Percentiles rank a stretch among this genome's conserved stretches.
Conservation (phyloP, 2,888 invertebrate genomes). For the Malacosoma neustria region DNA sequence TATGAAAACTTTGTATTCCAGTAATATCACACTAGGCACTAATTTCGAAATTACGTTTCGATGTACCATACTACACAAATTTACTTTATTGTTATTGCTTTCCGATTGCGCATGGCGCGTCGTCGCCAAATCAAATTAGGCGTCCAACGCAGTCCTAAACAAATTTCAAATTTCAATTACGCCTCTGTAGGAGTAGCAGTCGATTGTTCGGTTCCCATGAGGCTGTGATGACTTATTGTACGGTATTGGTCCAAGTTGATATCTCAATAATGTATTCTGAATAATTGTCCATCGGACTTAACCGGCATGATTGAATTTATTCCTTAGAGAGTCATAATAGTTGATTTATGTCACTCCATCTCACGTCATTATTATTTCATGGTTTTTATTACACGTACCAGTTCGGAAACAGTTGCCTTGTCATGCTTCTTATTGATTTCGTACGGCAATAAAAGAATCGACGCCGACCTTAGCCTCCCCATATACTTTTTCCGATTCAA, state of each 20-base stretch:
- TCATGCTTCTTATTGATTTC: constrained; percentile 64
- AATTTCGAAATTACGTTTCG: too few relatives aligned
- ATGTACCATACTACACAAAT: too few relatives aligned
- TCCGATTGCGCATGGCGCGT: constrained; percentile 48
- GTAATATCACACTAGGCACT: too few relatives aligned
- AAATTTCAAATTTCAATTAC: constrained; percentile 74
- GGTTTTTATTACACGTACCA: constrained; percentile 30
- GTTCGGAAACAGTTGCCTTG: constrained; percentile 34
- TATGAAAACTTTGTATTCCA: too few relatives aligned
- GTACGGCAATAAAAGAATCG: constrained; percentile 64
- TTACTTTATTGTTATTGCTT: constrained; percentile 54
- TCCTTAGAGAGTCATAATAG: constrained; percentile 35
- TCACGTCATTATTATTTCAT: constrained; percentile 30
- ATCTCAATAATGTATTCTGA: constrained; percentile 60
- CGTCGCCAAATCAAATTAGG: constrained; percentile 59
- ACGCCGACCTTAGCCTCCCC: constrained; percentile 58
- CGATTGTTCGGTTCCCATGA: constrained; percentile 41
- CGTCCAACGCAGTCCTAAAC: constrained; percentile 60
- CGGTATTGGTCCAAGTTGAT: constrained; percentile 34
- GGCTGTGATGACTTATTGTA: constrained; percentile 61
- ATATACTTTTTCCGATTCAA: constrained; percentile 66
- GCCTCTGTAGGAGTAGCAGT: constrained; percentile 42
- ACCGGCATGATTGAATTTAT: constrained; percentile 38
- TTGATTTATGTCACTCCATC: constrained; percentile 25
- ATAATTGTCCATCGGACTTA: constrained; percentile 46